These are phyloP conservation scores for Podiceps cristatus DNA, from an alignment of 2,113 vertebrate genomes.

Conservation along the genomic window DNA sequence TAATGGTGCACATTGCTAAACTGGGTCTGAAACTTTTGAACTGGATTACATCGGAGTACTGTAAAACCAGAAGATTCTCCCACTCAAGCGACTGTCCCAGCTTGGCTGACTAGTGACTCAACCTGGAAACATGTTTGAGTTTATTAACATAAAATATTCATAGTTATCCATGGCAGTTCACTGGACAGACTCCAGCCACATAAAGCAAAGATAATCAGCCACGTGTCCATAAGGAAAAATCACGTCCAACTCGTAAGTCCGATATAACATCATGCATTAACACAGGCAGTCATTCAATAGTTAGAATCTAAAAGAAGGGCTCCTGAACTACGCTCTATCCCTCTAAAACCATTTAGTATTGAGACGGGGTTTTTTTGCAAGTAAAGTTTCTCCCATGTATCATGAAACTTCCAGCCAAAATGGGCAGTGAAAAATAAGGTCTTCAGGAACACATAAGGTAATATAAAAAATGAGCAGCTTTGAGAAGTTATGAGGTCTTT, in stretches of 20 bases:
- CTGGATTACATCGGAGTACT: neutral
- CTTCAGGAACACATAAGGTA: neutral
- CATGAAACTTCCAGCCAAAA: neutral
- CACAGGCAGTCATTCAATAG: neutral
- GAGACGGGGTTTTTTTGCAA: neutral
- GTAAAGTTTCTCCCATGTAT: neutral
- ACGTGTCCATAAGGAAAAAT: neutral
- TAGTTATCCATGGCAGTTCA: neutral
- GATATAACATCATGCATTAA: neutral
- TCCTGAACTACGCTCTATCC: neutral
- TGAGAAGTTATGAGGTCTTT: rapidly evolving
- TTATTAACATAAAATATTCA: neutral
- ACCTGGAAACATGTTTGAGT: neutral
- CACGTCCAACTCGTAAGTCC: neutral
- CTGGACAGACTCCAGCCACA: neutral
- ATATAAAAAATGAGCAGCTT: neutral
- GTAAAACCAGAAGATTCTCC: neutral
- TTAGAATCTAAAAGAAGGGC: neutral
- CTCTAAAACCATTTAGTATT: neutral
- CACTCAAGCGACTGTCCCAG: neutral
- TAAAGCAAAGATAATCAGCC: neutral
- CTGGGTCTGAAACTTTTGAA: neutral
- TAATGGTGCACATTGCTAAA: neutral
- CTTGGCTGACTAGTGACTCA: neutral
- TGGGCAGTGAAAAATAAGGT: neutral